Evolutionary conservation across 92 coral and sea anemone species (phyloP).

Genomic region (Hydrozoanthus gracilis): DNA sequence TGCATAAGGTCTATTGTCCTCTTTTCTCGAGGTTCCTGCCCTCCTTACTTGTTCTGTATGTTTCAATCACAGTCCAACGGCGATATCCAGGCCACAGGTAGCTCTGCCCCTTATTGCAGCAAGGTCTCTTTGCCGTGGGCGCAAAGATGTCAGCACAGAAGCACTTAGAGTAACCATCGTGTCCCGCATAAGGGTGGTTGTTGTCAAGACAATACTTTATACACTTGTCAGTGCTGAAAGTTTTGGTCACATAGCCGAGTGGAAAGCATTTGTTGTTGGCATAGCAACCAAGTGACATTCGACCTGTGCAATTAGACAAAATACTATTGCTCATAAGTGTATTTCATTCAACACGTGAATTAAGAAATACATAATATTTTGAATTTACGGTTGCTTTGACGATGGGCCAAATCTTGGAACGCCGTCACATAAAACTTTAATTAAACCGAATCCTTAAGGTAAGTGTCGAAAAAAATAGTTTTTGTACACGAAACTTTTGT

Average conservation of each 20-base stretch:
- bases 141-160: constrained; percentile 51
- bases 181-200: constrained; percentile 73
- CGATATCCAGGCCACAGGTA: background rate
- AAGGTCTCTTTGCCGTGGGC: background rate
- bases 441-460: too few species aligned
- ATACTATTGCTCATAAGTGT: too few species aligned
- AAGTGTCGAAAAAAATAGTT: too few species aligned
- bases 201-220: constrained; percentile 61
- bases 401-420: too few species aligned
- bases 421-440: too few species aligned
- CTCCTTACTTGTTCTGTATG: constrained; percentile 30
- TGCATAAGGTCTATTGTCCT: too few species aligned
- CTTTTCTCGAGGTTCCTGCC: background rate
- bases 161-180: constrained; percentile 47
- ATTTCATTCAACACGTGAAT: too few species aligned
- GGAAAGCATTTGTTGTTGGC: constrained; percentile 46
- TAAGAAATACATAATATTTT: too few species aligned
- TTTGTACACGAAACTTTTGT: too few species aligned
- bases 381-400: too few species aligned
- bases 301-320: constrained; percentile 38
- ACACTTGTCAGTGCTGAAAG: constrained; percentile 50
- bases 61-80: background rate
- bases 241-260: constrained; percentile 22
- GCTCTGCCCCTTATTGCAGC: background rate
- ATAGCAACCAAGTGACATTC: constrained; percentile 63